These are phyloP conservation scores for Cabera pusaria DNA, from an alignment of 2,888 invertebrate species.

Conservation along the genomic window DNA sequence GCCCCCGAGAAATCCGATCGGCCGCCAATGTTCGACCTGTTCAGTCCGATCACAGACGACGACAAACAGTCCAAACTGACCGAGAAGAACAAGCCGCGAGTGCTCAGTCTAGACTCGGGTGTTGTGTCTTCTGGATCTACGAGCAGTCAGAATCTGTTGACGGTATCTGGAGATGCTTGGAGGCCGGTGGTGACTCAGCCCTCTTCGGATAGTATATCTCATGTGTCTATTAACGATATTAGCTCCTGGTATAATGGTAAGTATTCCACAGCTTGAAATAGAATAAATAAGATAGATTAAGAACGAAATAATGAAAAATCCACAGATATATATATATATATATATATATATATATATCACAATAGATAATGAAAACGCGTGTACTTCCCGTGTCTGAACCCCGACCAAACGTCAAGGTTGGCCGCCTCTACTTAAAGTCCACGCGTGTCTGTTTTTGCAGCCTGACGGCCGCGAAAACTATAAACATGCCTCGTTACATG, in stretches of 20 bases:
- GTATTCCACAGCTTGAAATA: too few species aligned
- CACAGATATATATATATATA: too few species aligned
- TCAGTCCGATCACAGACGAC: slow-evolving; percentile 78
- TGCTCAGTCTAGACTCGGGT: slow-evolving; percentile 67
- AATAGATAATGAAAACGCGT: too few species aligned
- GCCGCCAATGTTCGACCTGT: slow-evolving; percentile 73
- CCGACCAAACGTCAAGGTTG: too few species aligned
- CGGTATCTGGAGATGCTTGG: slow-evolving; percentile 62
- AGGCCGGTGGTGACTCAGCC: slow-evolving; percentile 62
- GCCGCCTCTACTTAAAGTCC: too few species aligned
- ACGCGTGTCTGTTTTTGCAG: too few species aligned
- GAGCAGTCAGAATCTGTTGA: slow-evolving; percentile 57
- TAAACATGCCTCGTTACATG: too few species aligned
- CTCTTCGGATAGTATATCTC: slow-evolving; percentile 71
- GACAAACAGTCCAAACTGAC: slow-evolving; percentile 67
- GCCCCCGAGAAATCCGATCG: slow-evolving; percentile 46
- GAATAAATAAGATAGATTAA: too few species aligned
- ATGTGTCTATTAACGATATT: slow-evolving; percentile 84
- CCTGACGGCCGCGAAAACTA: too few species aligned
- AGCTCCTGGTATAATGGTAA: slow-evolving; percentile 86
- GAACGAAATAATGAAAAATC: too few species aligned
- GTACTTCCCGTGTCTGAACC: too few species aligned
- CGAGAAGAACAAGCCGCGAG: slow-evolving; percentile 58
- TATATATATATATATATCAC: too few species aligned
- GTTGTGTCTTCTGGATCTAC: slow-evolving; percentile 71